These are phyloP conservation scores for Masticophis lateralis DNA, from an alignment of 2,797 vertebrate genomes.

Conservation along the genomic window DNA sequence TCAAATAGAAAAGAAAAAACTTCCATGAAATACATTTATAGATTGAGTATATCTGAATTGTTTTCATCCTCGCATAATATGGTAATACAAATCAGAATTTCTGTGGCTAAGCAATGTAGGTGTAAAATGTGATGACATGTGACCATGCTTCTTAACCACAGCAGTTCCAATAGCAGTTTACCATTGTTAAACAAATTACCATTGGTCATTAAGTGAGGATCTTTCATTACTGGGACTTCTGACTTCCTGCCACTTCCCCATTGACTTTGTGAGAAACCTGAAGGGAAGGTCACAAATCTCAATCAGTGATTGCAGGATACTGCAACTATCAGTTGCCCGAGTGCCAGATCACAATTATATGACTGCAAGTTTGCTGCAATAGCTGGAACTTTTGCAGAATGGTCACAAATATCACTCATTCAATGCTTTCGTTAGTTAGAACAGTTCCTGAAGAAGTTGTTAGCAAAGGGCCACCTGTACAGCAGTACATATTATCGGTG, in stretches of 20 bases:
- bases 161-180: neutral
- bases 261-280: neutral
- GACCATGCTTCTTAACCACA: neutral
- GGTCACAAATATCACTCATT: neutral
- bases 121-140: neutral
- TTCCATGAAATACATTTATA: neutral
- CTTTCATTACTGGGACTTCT: neutral
- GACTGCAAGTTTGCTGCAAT: neutral
- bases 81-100: neutral
- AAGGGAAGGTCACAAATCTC: neutral
- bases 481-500: neutral
- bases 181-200: neutral
- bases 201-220: neutral
- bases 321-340: neutral
- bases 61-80: neutral
- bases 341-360: neutral
- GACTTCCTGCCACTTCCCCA: neutral
- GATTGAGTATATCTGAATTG: neutral
- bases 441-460: neutral
- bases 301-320: neutral
- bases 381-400: neutral
- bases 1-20: neutral
- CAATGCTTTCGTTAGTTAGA: neutral
- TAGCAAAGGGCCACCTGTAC: neutral
- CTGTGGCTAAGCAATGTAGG: neutral